Evolutionary conservation across 2,888 invertebrate genomes (phyloP).

Genomic region (Macropis europaea): DNA sequence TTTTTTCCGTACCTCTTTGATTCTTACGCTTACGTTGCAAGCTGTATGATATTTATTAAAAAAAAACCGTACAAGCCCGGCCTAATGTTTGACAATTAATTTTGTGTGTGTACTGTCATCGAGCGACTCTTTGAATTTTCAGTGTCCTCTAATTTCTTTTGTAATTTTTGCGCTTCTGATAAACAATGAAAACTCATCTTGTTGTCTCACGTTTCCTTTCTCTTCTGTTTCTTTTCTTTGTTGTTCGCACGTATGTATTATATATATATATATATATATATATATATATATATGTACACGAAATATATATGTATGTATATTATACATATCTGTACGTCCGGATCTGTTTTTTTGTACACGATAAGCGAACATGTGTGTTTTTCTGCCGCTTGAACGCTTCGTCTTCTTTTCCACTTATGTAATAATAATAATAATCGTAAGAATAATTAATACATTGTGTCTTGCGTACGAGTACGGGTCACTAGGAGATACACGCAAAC

Average conservation of each 20-base stretch:
- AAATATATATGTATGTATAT: too few relatives aligned
- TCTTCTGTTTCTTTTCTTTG: background rate
- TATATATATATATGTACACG: conserved; percentile 5
- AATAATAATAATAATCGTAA: too few relatives aligned
- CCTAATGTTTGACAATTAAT: conserved; percentile 13
- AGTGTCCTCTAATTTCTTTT: conserved; percentile 6
- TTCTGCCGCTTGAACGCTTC: conserved; percentile 67
- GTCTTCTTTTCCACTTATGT: conserved; percentile 39
- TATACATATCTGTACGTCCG: background rate
- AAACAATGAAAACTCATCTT: conserved; percentile 13
- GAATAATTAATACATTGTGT: too few relatives aligned
- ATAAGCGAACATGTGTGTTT: conserved; percentile 51
- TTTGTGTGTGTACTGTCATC: conserved; percentile 4
- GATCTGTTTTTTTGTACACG: too few relatives aligned
- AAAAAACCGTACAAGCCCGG: conserved; percentile 23
- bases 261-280: conserved; percentile 3
- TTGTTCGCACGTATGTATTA: too few relatives aligned
- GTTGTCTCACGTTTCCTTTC: conserved; percentile 7
- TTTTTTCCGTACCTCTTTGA: conserved; percentile 45
- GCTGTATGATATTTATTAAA: conserved; percentile 47
- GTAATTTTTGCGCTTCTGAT: conserved; percentile 19
- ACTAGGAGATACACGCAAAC: conserved; percentile 3
- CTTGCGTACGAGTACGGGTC: conserved; percentile 17
- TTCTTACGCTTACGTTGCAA: conserved; percentile 62
- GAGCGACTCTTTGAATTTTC: conserved; percentile 8